These are phyloP conservation scores for Agriopis leucophaearia DNA, from an alignment of 2,888 invertebrate species.

Conservation along the genomic window DNA sequence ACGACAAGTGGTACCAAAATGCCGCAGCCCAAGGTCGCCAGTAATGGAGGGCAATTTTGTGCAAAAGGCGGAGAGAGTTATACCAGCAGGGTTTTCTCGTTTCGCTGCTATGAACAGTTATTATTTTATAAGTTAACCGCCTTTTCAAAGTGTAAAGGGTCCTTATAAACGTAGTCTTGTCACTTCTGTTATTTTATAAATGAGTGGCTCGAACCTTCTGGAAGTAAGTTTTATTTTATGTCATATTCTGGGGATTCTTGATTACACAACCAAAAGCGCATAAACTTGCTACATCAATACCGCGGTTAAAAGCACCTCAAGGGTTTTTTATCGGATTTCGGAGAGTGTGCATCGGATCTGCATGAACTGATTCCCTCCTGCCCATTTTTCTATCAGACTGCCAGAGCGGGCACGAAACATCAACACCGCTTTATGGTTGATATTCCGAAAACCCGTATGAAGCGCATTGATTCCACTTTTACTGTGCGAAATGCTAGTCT, in stretches of 20 bases:
- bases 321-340: too few relatives aligned
- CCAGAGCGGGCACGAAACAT: too few relatives aligned
- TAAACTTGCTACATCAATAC: too few relatives aligned
- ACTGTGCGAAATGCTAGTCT: too few relatives aligned
- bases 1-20: slow-evolving; percentile 23
- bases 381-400: too few relatives aligned
- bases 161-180: not conserved
- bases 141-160: slow-evolving; percentile 8
- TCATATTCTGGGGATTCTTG: not conserved
- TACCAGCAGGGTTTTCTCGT: slow-evolving; percentile 16
- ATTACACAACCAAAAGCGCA: too few relatives aligned
- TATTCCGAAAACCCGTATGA: too few relatives aligned
- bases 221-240: not conserved
- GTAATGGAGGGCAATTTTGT: slow-evolving; percentile 26
- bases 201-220: not conserved
- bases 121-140: slow-evolving; percentile 17
- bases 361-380: too few relatives aligned
- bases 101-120: slow-evolving; percentile 2
- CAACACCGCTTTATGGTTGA: too few relatives aligned
- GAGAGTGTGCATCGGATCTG: too few relatives aligned
- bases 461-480: too few relatives aligned
- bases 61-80: slow-evolving; percentile 23
- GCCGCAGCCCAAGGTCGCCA: slow-evolving; percentile 26
- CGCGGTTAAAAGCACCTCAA: too few relatives aligned
- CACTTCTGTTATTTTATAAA: slow-evolving; percentile 1